Evolutionary conservation across 2,888 invertebrate genomes (phyloP), one percentile per base, ranked within the genome.

Genomic region (Chymomyza procnemis): DNA sequence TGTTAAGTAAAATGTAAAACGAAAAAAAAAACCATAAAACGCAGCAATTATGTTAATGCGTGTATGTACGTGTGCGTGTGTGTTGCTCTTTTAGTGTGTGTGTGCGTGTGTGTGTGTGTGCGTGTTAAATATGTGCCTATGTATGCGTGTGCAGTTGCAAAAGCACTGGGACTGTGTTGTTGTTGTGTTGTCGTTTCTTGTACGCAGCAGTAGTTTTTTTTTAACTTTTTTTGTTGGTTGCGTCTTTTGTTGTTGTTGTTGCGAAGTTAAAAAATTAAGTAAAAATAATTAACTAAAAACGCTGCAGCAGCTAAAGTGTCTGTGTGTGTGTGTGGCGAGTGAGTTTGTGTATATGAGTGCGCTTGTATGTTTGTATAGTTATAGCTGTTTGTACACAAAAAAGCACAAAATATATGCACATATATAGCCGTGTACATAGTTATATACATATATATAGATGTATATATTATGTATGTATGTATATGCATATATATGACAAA

Each of bases 151-250:
- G 54, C 54, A 54, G 54, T 54, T 54, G 54, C 19, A 54, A 54
- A 54, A 54, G 19, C 54, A 54, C 54, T 54, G 19, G 14, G 19
- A 54, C 22, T 54, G 54, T 22, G 14, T 69, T 76, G 71, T 74
- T 66, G 46, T 61, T 73, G 41, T 69, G 69, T n/a, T n/a, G n/a
- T n/a, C n/a, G n/a, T 72, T 58, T 67, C 67, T 70, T 64, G 54
- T 76, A 69, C 60, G 74, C 54, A 50, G 16, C 50, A 50, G 19
- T 50, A 16, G 4, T 50, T 50, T 50, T 50, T 50, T 50, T 18
- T 16, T 18, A 2, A 3, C 22, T 22, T 48, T 48, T 50, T 50
- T 50, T 50, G 1, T 50, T 61, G 9, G 47, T 47, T 26, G 26
- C 47, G 47, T 47, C 47, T 14, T n/a, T 47, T 47, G 47, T 4